Evolutionary conservation across 2,113 vertebrate genomes (phyloP).

Genomic region (Circaetus cinerascens): DNA sequence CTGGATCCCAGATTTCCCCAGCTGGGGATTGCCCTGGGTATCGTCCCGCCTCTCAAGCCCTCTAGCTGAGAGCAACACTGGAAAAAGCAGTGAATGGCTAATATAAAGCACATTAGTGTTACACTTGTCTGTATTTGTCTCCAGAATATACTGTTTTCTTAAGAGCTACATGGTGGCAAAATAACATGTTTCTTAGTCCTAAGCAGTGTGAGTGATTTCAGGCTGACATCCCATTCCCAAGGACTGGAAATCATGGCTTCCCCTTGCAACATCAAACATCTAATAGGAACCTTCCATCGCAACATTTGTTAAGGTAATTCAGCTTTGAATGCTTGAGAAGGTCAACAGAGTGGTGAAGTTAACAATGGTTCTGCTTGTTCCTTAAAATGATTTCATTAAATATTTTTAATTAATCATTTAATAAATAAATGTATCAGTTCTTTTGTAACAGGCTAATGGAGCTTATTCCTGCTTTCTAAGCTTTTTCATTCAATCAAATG

Average conservation of each 20-base stretch:
- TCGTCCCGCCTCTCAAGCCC: background rate
- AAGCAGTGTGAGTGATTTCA: background rate
- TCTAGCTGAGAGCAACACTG: background rate
- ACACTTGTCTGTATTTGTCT: background rate
- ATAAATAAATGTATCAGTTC: background rate
- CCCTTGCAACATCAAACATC: background rate
- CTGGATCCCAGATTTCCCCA: background rate
- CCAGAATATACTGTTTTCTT: background rate
- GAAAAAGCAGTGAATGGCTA: background rate
- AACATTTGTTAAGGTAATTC: background rate
- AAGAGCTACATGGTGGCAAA: background rate
- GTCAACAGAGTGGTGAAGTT: background rate
- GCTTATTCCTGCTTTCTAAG: background rate
- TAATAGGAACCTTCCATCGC: background rate
- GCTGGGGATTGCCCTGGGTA: background rate
- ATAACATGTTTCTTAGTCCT: background rate
- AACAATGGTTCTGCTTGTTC: background rate
- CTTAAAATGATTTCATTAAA: background rate
- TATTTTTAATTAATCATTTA: background rate
- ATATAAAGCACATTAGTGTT: background rate
- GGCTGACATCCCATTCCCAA: background rate
- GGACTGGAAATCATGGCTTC: background rate
- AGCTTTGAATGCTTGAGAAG: background rate
- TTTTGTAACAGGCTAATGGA: background rate
- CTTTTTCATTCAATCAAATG: background rate